Conservation (phyloP, 2,888 invertebrate species). For the Drosophila eohydei region DNA sequence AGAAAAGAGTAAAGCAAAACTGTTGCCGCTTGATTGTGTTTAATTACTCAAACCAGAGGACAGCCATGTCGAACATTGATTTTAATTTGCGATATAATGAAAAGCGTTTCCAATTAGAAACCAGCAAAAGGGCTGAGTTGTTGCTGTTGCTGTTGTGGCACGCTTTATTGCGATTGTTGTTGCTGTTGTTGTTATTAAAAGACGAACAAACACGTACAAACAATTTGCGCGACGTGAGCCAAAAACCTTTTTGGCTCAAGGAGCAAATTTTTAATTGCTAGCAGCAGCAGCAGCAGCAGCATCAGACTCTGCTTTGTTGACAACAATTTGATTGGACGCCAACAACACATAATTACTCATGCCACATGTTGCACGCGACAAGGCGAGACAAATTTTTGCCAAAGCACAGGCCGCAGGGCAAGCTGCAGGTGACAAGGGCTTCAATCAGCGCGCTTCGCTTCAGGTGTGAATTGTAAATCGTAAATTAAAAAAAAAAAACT, state of each 20-base stretch:
- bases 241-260: constrained; percentile 39
- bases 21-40: constrained; percentile 58
- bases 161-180: constrained; percentile 11
- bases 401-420: neutral
- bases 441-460: constrained; percentile 4
- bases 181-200: constrained; percentile 25
- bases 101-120: constrained; percentile 69
- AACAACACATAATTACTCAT: constrained; percentile 69
- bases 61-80: constrained; percentile 60
- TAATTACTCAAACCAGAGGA: constrained; percentile 74
- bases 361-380: constrained; percentile 49
- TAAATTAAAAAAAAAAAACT: neutral
- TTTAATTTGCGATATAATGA: constrained; percentile 53
- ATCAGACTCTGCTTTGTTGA: constrained; percentile 36
- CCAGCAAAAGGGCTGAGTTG: constrained; percentile 31
- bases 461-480: neutral
- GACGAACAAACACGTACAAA: constrained; percentile 64
- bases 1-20: constrained; percentile 9
- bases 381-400: constrained; percentile 28
- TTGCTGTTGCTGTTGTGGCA: constrained; percentile 6
- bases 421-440: neutral
- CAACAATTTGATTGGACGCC: constrained; percentile 51
- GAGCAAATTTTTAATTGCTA: constrained; percentile 32
- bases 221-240: constrained; percentile 54
- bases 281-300: neutral